Base-by-base conservation (phyloP, 2,113 vertebrate species). In the Notothenia rossii region DNA sequence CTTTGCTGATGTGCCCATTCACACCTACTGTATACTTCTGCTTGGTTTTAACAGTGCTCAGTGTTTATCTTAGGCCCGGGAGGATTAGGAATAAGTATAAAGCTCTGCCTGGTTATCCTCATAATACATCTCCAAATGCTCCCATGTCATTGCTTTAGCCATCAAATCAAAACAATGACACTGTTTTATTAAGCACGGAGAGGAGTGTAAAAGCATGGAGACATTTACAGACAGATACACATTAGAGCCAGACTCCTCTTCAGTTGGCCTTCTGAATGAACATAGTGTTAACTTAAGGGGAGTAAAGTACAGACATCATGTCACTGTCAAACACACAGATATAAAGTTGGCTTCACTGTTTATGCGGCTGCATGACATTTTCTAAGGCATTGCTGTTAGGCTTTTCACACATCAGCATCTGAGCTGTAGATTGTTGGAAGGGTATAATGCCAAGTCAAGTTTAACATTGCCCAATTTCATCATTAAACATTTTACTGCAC, bases 111-210 rank as follows among this genome's bases (percentile, higher is more conserved):
- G 69, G 66, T 91, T 88, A 87, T 87, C 85, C 81, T 63, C 59
- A 29, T 71, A 79, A 79, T 70, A 66, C 68, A 91, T 90, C 85
- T 86, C 68, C 64, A 78, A 33, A 84, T 60, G 56, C 54, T 13
- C 71, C 33, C 13, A 40, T 55, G 56, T 75, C 86, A 79, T 84
- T 55, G 13, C 75, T 20, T 59, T 43, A 56, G 69, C 77, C 73
- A 69, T 84, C 64, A 77, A 84, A 88, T 85, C 59, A 86, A 91
- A 94, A 89, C 82, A 88, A 76, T 60, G 70, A 79, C 60, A 25
- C 45, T 5, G 69, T 74, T 82, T 70, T 74, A 78, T 89, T 85
- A 89, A 91, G 75, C 49, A n/a, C 45, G 20, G 10, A 51, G 40
- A 36, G 40, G 25, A 72, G 40, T 61, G 36, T 49, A 48, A 77